Percentiles rank a stretch among this genome's conserved stretches.
phyloP scores from a whole-genome alignment of 2,888 invertebrate species.

The Oscheius sp. region DNA sequence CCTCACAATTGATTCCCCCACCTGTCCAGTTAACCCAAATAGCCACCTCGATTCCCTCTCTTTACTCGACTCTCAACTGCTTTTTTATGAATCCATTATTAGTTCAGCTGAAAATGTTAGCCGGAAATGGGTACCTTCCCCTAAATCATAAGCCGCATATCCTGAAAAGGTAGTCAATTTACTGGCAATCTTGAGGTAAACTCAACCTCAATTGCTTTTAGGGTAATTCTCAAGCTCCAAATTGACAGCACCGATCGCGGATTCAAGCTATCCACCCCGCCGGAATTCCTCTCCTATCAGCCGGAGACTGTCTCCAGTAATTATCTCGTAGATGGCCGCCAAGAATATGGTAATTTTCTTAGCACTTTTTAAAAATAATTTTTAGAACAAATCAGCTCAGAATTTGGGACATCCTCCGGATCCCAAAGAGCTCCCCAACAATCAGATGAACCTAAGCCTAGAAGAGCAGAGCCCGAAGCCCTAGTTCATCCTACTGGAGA shows the following conservation, averaged over 20 bases:
- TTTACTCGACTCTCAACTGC: background rate
- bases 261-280: constrained; percentile 16
- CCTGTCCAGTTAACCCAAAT: constrained; percentile 13
- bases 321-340: constrained; percentile 23
- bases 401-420: background rate
- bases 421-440: background rate
- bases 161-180: constrained; percentile 15
- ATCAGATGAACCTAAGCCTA: no score
- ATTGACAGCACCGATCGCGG: constrained; percentile 28
- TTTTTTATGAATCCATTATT: background rate
- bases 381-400: background rate
- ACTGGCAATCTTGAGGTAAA: background rate
- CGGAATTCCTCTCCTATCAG: background rate
- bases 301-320: constrained; percentile 30
- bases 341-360: constrained; percentile 40
- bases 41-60: background rate
- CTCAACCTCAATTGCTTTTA: background rate
- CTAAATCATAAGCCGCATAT: constrained; percentile 29
- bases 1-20: no score
- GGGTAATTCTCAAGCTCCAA: constrained; percentile 21
- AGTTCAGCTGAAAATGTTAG: constrained; percentile 7
- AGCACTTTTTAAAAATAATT: background rate
- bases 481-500: background rate
- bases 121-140: constrained; percentile 21
- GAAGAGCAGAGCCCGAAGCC: background rate